Base-by-base conservation (phyloP, 2,113 vertebrate genomes). In the Dipodomys spectabilis region DNA sequence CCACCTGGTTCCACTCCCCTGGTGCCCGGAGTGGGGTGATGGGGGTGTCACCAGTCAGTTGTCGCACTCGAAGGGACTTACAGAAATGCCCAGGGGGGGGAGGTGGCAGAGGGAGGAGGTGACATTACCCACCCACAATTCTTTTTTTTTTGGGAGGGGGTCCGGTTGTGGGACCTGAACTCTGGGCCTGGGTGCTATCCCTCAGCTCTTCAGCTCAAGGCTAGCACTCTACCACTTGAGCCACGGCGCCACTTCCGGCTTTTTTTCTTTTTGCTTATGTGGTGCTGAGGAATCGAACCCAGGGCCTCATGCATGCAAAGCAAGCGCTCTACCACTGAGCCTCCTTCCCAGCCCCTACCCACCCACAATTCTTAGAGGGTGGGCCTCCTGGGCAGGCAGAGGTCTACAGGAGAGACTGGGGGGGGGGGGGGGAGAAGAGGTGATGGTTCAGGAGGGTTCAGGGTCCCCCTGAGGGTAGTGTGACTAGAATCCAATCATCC, bases 1-100 rank as follows among this genome's bases (percentile, higher is more conserved):
- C 98, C 27, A 93, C 81, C 35, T 97, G 96, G 73, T 77, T 96
- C 97, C 97, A 97, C 64, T 97, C 95, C 83, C 97, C 97, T 98
- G 96, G 88, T 22, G 20, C 64, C 87, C n/a, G 3, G 82, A 49
- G 62, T 64, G 65, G 39, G 77, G 35, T 16, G 35, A 57, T 8
- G 22, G 22, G n/a, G 15, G 62, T 18, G 16, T 72, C 39, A 82
- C 74, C 62, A 7, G 82, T 96, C 89, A 95, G 92, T 84, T 13
- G 2, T 3, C 90, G 74, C 30, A 35, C 39, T 45, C 67, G 23
- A 44, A 78, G 62, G 35, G 44, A 64, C 15, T 45, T 71, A 75
- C 0, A 67, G 82, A 32, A 57, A 39, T 30, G 60, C 30, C 35
- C 20, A 35, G 39, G 49, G 27, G 45, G 44, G 28, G 2, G 1